Evolutionary conservation across 2,888 invertebrate species (phyloP).

Genomic region (Cheilosia urbana): DNA sequence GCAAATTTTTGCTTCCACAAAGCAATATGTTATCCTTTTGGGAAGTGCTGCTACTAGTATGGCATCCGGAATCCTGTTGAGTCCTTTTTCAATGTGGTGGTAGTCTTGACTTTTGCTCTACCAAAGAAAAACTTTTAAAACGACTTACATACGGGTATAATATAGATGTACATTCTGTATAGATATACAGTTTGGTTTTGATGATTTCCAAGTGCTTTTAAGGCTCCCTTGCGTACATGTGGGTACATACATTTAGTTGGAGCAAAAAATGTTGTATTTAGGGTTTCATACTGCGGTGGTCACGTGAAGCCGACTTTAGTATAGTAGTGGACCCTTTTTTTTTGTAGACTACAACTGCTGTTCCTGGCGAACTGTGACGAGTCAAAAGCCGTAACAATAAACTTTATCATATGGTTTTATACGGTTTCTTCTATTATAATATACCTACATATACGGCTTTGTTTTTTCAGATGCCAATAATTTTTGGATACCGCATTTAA

Average conservation of each 20-base stretch:
- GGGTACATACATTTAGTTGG: background rate
- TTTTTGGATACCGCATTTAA: constrained; percentile 1
- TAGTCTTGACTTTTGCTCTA: constrained; percentile 53
- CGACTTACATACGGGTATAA: background rate
- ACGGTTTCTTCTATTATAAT: constrained; percentile 10
- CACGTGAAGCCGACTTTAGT: constrained; percentile 49
- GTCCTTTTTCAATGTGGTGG: constrained; percentile 15
- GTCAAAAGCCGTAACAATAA: constrained; percentile 57
- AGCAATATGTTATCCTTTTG: constrained; percentile 60
- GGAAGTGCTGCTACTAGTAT: constrained; percentile 34
- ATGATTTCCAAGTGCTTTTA: constrained; percentile 36
- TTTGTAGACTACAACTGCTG: constrained; percentile 43
- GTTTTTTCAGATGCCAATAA: constrained; percentile 27
- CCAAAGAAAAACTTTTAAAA: constrained; percentile 31
- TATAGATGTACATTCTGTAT: background rate
- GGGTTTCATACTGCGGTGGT: constrained; percentile 34
- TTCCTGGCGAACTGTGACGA: constrained; percentile 66
- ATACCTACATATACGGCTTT: background rate
- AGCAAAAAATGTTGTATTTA: constrained; percentile 4
- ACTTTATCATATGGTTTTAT: constrained; percentile 54
- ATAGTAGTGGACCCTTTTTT: constrained; percentile 7
- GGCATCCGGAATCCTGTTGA: constrained; percentile 64
- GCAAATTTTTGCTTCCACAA: constrained; percentile 63
- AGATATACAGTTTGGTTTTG: constrained; percentile 4
- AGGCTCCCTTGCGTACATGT: constrained; percentile 24